phyloP scores from a whole-genome alignment of 23 tunicate genomes.

The Pegea sp. region DNA sequence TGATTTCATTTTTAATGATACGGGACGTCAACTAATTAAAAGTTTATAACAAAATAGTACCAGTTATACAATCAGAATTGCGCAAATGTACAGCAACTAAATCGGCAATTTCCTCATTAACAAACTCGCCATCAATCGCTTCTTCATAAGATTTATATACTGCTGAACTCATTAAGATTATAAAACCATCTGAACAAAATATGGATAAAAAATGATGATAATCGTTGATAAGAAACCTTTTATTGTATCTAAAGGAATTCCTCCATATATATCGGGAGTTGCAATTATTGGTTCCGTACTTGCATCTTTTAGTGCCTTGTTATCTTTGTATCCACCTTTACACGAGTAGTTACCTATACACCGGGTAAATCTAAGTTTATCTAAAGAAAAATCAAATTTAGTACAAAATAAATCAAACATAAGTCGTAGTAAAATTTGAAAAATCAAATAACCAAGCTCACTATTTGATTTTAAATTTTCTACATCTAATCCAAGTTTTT shows the following conservation, averaged over 20 bases:
- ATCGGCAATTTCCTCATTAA: constrained; percentile 42
- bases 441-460: too few relatives aligned
- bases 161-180: constrained; percentile 67
- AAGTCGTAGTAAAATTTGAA: too few relatives aligned
- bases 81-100: constrained; percentile 39
- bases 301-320: constrained; percentile 22
- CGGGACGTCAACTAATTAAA: too few relatives aligned
- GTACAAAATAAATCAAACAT: too few relatives aligned
- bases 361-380: constrained; percentile 60
- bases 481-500: constrained; percentile 47
- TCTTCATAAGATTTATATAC: constrained; percentile 60
- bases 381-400: constrained; percentile 13
- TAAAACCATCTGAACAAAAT: constrained; percentile 35
- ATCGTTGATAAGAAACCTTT: constrained; percentile 5
- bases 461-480: constrained; percentile 28
- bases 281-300: constrained; percentile 61
- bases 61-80: too few relatives aligned
- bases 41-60: too few relatives aligned
- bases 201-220: background rate
- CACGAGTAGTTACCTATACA: constrained; percentile 72
- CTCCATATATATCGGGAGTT: constrained; percentile 38
- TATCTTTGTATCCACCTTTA: constrained; percentile 89
- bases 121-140: constrained; percentile 12
- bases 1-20: too few relatives aligned
- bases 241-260: constrained; percentile 22